These are phyloP conservation scores for Heteromormyrus szaboi DNA, from an alignment of 2,797 vertebrate species.

Conservation along the genomic window DNA sequence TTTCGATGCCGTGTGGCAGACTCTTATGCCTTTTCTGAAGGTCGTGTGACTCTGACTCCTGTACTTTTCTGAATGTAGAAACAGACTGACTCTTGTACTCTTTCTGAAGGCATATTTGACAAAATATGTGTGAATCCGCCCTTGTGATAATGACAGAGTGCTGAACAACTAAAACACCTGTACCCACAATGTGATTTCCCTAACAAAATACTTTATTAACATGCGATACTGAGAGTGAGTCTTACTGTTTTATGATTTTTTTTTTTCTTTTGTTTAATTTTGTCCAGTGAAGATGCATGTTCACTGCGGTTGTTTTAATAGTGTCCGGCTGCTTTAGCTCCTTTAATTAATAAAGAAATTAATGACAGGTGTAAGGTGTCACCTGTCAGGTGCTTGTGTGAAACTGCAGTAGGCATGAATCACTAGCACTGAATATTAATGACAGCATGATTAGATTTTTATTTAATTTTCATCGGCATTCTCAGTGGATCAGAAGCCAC, in stretches of 20 bases:
- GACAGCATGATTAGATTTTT: neutral
- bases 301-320: neutral
- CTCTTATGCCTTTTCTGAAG: neutral
- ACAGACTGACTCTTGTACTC: neutral
- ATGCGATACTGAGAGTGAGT: neutral
- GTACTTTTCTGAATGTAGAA: neutral
- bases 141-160: neutral
- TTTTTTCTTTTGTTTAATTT: neutral
- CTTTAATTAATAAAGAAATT: neutral
- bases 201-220: neutral
- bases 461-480: neutral
- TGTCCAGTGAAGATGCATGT: neutral
- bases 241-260: neutral
- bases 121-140: neutral
- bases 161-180: neutral
- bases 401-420: neutral
- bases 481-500: neutral
- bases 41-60: neutral
- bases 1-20: neutral
- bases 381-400: neutral
- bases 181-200: neutral
- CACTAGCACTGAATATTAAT: neutral
- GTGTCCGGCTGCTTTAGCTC: neutral
- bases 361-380: neutral
- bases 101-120: neutral